Percentiles rank a stretch among this genome's conserved stretches.
Conservation (phyloP, 2,113 vertebrate species). For the Alaudala cheleensis region DNA sequence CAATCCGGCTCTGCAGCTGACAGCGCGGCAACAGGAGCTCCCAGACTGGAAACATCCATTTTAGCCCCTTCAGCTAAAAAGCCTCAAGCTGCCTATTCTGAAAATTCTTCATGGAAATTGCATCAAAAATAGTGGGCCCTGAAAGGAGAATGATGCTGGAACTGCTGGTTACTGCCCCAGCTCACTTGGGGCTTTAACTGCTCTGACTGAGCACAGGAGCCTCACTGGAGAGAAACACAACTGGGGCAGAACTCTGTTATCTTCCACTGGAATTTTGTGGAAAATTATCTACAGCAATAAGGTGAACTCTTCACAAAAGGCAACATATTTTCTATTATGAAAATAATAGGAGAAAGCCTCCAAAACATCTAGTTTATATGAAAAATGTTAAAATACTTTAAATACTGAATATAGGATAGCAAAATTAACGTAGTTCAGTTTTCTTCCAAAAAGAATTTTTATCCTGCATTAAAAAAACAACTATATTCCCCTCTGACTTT, state of each 20-base stretch:
- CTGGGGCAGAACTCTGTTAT: not conserved
- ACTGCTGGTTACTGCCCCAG: not conserved
- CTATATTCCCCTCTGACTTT: not conserved
- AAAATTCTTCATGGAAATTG: not conserved
- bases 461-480: not conserved
- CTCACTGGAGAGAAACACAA: not conserved
- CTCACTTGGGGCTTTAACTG: not conserved
- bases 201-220: not conserved
- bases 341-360: not conserved
- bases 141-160: not conserved
- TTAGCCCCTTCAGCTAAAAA: not conserved
- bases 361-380: not conserved
- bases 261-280: not conserved
- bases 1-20: not conserved
- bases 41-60: not conserved
- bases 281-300: not conserved
- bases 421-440: not conserved
- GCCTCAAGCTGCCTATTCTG: not conserved
- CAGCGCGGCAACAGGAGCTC: not conserved
- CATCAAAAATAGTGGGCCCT: not conserved
- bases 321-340: not conserved
- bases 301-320: not conserved
- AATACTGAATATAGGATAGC: not conserved
- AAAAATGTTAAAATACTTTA: not conserved
- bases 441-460: not conserved